Evolutionary conservation across 2,797 vertebrate species (phyloP).

Genomic region (Chromis chromis): DNA sequence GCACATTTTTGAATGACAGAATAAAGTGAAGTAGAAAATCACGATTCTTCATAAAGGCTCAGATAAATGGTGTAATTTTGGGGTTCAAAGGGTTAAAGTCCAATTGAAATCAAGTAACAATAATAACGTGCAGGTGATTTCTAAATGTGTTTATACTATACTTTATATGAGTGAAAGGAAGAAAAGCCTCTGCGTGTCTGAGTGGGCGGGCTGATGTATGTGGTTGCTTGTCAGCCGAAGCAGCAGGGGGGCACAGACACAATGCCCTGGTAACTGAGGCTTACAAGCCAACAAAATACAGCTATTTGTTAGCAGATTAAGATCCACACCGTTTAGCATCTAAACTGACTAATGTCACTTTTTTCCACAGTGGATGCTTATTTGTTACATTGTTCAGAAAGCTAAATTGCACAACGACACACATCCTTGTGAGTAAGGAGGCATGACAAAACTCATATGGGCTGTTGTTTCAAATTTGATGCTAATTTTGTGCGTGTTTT

Average conservation of each 20-base stretch:
- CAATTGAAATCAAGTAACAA: not conserved
- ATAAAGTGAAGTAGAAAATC: no score
- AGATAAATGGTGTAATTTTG: no score
- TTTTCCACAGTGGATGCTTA: not conserved
- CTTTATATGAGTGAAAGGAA: not conserved
- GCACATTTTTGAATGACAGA: no score
- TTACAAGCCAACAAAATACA: slow-evolving; percentile 22
- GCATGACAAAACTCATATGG: not conserved
- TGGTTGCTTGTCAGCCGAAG: slow-evolving; percentile 15
- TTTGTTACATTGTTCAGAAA: not conserved
- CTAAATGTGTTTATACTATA: not conserved
- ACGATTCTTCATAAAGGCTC: no score
- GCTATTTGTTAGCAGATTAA: not conserved
- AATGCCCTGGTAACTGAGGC: not conserved
- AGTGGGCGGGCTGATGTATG: not conserved
- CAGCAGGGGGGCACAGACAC: slow-evolving; percentile 24
- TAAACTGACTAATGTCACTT: not conserved
- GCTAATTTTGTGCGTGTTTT: not conserved
- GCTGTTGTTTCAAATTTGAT: not conserved
- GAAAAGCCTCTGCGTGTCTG: slow-evolving; percentile 2
- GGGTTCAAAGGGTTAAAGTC: not conserved
- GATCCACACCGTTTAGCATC: not conserved
- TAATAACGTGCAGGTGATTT: not conserved
- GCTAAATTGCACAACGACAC: slow-evolving; percentile 3
- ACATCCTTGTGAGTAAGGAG: not conserved